phyloP scores from a whole-genome alignment of 2,113 vertebrate genomes.

The Sebastes schlegelii region DNA sequence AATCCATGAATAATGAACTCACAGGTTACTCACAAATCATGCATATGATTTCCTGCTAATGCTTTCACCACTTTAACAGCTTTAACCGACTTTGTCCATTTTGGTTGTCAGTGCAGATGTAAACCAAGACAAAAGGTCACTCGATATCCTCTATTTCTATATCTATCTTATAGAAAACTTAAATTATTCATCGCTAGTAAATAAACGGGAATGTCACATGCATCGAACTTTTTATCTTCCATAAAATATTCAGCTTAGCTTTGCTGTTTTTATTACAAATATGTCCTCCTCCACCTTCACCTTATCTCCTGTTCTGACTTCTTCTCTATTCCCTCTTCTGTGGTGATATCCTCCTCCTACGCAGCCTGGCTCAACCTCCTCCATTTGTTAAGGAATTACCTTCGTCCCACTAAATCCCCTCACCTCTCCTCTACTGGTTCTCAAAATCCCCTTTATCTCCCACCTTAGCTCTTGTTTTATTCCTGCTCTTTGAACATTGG shows the following conservation, averaged over 20 bases:
- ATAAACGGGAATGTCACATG: constrained; percentile 51
- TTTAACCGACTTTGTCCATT: constrained; percentile 14
- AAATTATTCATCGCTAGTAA: constrained; percentile 32
- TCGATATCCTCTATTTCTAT: constrained; percentile 1
- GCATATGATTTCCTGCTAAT: constrained; percentile 12
- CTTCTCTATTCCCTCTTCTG: neutral
- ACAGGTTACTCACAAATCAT: constrained; percentile 11
- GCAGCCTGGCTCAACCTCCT: neutral
- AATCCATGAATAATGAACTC: constrained; percentile 26
- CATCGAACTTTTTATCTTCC: constrained; percentile 16
- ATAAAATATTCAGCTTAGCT: constrained; percentile 46
- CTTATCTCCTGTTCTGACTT: constrained; percentile 15
- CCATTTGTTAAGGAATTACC: constrained; percentile 31
- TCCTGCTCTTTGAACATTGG: neutral
- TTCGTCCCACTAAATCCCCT: constrained; percentile 27
- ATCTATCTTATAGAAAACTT: constrained; percentile 7
- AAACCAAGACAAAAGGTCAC: constrained; percentile 15
- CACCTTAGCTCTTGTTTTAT: neutral
- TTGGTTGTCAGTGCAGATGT: constrained; percentile 6
- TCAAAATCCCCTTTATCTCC: constrained; percentile 14
- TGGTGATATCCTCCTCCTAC: constrained; percentile 12
- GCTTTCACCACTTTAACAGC: constrained; percentile 11
- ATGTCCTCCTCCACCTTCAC: constrained; percentile 14
- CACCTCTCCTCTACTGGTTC: neutral
- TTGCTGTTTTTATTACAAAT: constrained; percentile 8